phyloP scores from a whole-genome alignment of 2,797 vertebrate species.

The Erithacus rubecula region DNA sequence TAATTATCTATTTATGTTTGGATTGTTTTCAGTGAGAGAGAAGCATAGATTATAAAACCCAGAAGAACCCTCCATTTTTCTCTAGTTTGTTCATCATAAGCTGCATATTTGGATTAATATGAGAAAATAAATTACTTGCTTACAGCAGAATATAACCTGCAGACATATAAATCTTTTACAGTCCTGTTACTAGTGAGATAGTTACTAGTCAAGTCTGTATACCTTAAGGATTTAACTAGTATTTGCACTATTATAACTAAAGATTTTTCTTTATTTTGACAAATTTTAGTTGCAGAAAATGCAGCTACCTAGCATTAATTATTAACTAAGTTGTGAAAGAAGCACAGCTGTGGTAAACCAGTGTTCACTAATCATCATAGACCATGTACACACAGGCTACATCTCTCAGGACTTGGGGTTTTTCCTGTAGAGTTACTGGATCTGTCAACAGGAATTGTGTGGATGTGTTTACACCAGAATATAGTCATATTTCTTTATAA shows the following conservation, averaged over 20 bases:
- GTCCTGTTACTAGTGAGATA: neutral
- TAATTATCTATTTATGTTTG: neutral
- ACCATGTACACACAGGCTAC: neutral
- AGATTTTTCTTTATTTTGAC: neutral
- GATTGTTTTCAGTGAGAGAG: neutral
- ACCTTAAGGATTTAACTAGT: neutral
- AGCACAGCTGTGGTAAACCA: neutral
- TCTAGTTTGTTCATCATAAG: neutral
- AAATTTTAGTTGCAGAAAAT: neutral
- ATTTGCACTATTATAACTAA: neutral
- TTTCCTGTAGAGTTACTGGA: neutral
- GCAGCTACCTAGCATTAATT: neutral
- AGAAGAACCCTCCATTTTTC: neutral
- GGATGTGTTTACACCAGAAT: neutral
- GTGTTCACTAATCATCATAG: fast-evolving
- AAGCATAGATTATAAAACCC: neutral
- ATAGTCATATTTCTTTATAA: neutral
- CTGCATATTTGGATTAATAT: neutral
- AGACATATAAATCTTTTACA: neutral
- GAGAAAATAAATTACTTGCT: neutral
- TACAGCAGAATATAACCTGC: neutral
- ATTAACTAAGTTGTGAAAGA: neutral
- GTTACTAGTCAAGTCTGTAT: neutral
- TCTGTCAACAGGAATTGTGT: neutral
- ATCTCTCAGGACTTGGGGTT: fast-evolving